Base-by-base conservation (phyloP, 2,797 vertebrate genomes). In the Toxotes lorentzi region DNA sequence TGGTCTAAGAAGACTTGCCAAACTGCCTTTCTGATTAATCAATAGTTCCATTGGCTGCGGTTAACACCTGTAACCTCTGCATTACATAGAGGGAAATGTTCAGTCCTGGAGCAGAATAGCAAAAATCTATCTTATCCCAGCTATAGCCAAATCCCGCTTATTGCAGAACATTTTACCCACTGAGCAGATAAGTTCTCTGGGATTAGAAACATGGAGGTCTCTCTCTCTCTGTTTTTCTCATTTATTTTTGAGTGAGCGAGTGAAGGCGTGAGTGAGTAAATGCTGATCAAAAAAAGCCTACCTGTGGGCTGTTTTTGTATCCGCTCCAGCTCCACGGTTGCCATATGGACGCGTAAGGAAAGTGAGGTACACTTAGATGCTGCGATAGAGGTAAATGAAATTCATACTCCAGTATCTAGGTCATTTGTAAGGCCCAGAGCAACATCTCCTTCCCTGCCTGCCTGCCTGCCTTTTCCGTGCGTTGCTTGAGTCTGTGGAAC, bases 351-450 rank as follows among this genome's bases (percentile, higher is more conserved):
- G 65, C 59, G 66, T 91, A 87, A 84, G 64, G 54, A 85, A 88
- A 90, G 85, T 53, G 78, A 91, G 85, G 80, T 88, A 84, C 76
- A 82, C 83, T 88, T 83, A 84, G 84, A 93, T 89, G 85, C 82
- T 76, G 84, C 70, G 88, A 92, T 90, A 89, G 85, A 90, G 87
- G 86, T 93, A 92, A 91, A 93, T 86, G 62, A 91, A 92, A 94
- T 91, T 89, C 90, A 90, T 84, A 83, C 83, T 87, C 85, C 76
- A 73, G 86, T 93, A 94, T 93, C 92, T 94, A 94, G 92, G 93
- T 94, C 92, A 94, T 93, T 93, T 93, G 86, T 89, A 80, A 90
- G 86, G 91, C 92, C 93, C 90, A 93, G 80, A 94, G 94, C 92
- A 90, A 94, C 85, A 89, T 87, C 66, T 92, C 73, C 82, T 90